These are phyloP conservation scores for Colletes latitarsis DNA, from an alignment of 1,140 invertebrate species.

Conservation along the genomic window DNA sequence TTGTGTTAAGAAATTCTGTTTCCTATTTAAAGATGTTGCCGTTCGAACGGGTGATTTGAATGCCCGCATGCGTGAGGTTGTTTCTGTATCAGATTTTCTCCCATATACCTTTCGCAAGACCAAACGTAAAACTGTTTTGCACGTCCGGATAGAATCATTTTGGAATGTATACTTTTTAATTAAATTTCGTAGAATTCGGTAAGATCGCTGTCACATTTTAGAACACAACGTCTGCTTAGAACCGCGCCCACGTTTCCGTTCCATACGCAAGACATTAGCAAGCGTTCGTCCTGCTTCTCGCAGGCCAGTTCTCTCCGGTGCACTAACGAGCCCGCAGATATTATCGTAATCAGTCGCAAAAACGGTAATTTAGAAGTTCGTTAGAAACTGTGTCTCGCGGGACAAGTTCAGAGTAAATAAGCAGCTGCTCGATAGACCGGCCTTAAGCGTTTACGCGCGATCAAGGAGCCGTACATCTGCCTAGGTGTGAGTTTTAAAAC, in stretches of 20 bases:
- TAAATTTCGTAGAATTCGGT: too few species aligned
- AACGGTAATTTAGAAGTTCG: slow-evolving; percentile 45
- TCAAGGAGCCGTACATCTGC: slow-evolving; percentile 29
- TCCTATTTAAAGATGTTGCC: neutral
- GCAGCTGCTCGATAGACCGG: slow-evolving; percentile 28
- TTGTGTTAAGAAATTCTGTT: neutral
- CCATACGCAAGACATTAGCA: slow-evolving; percentile 2
- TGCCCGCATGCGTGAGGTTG: slow-evolving; percentile 1
- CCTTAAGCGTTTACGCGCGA: neutral
- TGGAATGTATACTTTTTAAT: too few species aligned
- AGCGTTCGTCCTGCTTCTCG: slow-evolving; percentile 15
- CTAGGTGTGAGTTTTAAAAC: neutral
- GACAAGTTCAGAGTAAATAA: neutral
- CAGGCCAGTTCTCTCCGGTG: neutral
- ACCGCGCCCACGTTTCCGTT: neutral
- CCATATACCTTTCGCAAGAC: too few species aligned
- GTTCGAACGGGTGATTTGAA: slow-evolving; percentile 1
- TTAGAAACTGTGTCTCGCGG: slow-evolving; percentile 27
- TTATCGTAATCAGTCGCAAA: slow-evolving; percentile 26
- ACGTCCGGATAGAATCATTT: too few species aligned
- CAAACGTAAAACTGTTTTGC: too few species aligned
- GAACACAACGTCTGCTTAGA: too few species aligned
- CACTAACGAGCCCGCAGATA: slow-evolving; percentile 31
- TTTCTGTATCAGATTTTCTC: neutral
- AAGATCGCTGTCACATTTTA: too few species aligned